Conservation (phyloP, 2,888 invertebrate genomes). For the Heterodera filipjevi region DNA sequence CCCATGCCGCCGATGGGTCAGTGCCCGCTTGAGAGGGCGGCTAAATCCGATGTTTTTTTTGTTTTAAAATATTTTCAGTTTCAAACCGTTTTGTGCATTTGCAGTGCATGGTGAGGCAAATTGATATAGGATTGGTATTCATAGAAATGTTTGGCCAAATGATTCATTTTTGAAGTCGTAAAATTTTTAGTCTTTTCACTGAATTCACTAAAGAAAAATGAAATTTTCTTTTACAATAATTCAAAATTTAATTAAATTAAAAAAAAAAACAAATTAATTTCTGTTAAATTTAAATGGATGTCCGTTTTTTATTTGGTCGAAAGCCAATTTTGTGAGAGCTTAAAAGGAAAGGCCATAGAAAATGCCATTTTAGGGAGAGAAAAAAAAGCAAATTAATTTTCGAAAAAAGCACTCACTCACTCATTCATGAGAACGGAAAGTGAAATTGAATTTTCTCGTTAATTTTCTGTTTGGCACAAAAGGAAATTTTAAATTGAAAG, state of each 20-base stretch:
- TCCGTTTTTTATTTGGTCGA: not conserved
- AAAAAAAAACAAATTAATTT: not conserved
- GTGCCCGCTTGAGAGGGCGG: conserved; percentile 61
- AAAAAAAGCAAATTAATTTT: not conserved
- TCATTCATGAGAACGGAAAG: not conserved
- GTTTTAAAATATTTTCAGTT: too few species aligned
- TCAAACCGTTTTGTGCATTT: conserved; percentile 63
- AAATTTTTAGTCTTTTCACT: too few species aligned
- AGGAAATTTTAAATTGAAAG: not conserved
- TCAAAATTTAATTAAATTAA: not conserved
- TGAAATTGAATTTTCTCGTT: not conserved
- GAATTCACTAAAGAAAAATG: not conserved
- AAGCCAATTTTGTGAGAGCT: not conserved
- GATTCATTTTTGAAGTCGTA: conserved; percentile 56
- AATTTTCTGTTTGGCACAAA: not conserved
- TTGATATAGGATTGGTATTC: conserved; percentile 65
- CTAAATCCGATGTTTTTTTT: conserved; percentile 40
- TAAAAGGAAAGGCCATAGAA: not conserved
- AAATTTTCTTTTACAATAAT: not conserved
- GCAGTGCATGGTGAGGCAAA: conserved; percentile 63
- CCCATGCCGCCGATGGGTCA: conserved; percentile 63
- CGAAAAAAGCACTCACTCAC: not conserved
- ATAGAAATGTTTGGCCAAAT: conserved; percentile 65
- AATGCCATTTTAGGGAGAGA: not conserved
- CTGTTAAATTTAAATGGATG: not conserved